These are phyloP conservation scores for Tipula vernalis DNA, from an alignment of 2,888 invertebrate species.

Conservation along the genomic window DNA sequence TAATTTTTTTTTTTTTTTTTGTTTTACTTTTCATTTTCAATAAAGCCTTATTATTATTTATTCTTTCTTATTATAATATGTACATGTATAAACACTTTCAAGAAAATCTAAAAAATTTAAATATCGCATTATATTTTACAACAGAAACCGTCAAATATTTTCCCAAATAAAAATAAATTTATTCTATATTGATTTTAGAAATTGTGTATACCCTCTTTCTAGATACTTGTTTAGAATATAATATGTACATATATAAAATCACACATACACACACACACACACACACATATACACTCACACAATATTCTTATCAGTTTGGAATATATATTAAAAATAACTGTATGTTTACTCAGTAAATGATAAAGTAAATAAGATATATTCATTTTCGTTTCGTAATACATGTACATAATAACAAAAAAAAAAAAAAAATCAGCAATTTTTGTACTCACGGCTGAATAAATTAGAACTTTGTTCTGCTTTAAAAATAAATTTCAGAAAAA, in stretches of 20 bases:
- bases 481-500: neutral
- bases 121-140: neutral
- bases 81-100: neutral
- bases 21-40: neutral
- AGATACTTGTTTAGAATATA: neutral
- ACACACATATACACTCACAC: neutral
- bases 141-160: neutral
- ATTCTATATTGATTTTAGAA: neutral
- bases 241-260: neutral
- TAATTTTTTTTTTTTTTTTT: neutral
- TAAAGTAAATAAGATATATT: neutral
- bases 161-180: neutral
- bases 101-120: neutral
- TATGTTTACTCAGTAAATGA: neutral
- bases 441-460: neutral
- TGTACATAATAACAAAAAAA: neutral
- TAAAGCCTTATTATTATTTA: neutral
- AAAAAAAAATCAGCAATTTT: neutral
- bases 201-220: neutral
- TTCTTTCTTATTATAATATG: neutral
- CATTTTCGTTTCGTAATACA: neutral
- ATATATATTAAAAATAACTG: conserved; percentile 4
- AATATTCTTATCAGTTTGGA: neutral
- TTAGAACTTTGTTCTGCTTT: neutral
- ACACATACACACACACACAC: neutral